phyloP scores from a whole-genome alignment of 2,888 invertebrate genomes.

The Apodemia hepburni region DNA sequence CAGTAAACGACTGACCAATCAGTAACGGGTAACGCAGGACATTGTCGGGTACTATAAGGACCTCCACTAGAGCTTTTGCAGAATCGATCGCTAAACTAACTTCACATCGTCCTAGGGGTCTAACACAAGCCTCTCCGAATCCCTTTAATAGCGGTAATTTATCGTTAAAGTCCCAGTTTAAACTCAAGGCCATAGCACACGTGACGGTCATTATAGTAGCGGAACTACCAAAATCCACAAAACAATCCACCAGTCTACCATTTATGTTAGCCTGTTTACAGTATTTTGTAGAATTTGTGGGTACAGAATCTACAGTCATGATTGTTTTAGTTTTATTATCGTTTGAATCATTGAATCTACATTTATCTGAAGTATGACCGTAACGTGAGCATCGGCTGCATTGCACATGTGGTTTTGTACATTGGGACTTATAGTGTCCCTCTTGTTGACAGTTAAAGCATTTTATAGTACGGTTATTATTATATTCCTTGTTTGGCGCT shows the following conservation, averaged over 20 bases:
- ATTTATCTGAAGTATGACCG: background rate
- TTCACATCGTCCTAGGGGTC: background rate
- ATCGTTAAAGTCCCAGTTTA: background rate
- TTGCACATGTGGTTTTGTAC: background rate
- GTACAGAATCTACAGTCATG: background rate
- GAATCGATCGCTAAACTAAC: background rate
- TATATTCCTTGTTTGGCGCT: background rate
- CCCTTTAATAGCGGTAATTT: background rate
- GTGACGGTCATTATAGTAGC: background rate
- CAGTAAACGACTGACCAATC: background rate
- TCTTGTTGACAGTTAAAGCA: background rate
- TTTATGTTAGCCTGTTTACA: background rate
- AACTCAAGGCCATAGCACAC: background rate
- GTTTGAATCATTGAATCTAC: background rate
- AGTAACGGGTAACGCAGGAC: background rate
- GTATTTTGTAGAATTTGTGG: background rate
- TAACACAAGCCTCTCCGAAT: background rate
- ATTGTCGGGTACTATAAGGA: background rate
- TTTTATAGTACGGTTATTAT: background rate
- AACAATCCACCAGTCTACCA: background rate
- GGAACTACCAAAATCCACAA: no score
- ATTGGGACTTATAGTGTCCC: background rate
- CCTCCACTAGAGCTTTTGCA: no score
- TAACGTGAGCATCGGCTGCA: background rate
- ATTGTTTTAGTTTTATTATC: background rate